A percentile compares a stretch with the other conserved stretches of the same genome.
These are phyloP conservation scores for Acanthiza pusilla DNA, from an alignment of 2,797 vertebrate species.

Conservation along the genomic window DNA sequence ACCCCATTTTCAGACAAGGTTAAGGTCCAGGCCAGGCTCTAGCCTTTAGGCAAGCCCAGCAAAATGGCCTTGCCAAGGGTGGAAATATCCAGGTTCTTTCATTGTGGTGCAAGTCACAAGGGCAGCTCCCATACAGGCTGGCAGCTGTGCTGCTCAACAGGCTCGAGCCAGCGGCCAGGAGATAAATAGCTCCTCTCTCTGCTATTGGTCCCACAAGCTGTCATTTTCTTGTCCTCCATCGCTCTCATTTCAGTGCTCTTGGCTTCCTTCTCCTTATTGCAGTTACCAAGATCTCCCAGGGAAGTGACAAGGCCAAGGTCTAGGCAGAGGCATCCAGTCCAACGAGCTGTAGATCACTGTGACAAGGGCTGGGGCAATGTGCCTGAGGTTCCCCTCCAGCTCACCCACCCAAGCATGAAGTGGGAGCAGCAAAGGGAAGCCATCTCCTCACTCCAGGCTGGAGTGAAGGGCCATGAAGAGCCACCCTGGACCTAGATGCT, in stretches of 20 bases:
- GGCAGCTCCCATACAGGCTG: conserved; percentile 26
- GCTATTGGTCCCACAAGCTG: not conserved
- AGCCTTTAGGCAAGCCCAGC: conserved; percentile 8
- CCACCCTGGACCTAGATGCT: not conserved
- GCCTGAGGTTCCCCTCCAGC: not conserved
- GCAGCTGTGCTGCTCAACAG: not conserved
- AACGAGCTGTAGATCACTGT: fast-evolving
- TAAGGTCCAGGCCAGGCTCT: conserved; percentile 2
- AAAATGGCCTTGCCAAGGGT: conserved; percentile 6
- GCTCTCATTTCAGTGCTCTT: not conserved
- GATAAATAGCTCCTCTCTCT: conserved; percentile 10
- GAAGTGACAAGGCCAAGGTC: not conserved
- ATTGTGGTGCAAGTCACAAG: conserved; percentile 38
- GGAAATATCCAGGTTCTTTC: conserved; percentile 38
- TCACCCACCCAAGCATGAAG: fast-evolving
- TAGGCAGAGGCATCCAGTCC: not conserved
- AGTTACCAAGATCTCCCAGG: not conserved
- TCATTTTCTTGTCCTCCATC: not conserved
- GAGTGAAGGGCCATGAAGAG: not conserved
- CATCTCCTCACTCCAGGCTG: not conserved
- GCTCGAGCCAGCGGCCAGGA: not conserved
- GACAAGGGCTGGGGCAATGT: not conserved
- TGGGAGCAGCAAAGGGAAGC: not conserved
- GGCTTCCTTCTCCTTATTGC: not conserved
- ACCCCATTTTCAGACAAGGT: conserved; percentile 33